phyloP scores from a whole-genome alignment of 2,113 vertebrate genomes.

The Seriola aureovittata region DNA sequence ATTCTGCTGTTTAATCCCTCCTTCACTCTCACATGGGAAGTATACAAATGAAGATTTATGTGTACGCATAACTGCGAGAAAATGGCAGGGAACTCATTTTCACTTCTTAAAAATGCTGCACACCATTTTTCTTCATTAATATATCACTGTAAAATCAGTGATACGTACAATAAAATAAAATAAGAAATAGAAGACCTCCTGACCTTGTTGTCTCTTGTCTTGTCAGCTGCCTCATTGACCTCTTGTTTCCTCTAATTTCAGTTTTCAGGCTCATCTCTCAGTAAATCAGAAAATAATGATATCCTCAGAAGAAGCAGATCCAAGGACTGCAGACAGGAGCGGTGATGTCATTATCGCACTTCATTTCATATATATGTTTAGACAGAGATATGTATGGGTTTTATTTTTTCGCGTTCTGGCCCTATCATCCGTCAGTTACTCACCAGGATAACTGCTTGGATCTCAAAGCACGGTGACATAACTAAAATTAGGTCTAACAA shows the following conservation, averaged over 20 bases:
- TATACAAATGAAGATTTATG: constrained; percentile 22
- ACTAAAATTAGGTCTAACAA: background rate
- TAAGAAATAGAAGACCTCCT: background rate
- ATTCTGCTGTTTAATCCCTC: constrained; percentile 22
- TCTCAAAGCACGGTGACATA: background rate
- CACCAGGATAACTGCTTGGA: background rate
- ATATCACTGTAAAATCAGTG: background rate
- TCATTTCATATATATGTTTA: background rate
- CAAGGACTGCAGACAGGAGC: no score
- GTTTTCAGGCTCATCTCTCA: background rate
- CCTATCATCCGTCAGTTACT: background rate
- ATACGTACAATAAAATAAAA: background rate
- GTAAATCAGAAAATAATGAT: background rate
- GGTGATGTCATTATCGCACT: background rate
- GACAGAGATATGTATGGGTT: no score
- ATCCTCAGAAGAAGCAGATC: background rate
- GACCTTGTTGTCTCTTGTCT: background rate
- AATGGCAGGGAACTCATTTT: background rate
- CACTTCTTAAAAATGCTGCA: background rate
- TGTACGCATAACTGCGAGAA: background rate
- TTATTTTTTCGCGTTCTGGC: background rate
- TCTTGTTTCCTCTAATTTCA: background rate
- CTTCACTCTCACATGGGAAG: background rate
- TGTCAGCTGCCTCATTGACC: background rate
- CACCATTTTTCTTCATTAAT: background rate